These are phyloP conservation scores for Ceratothoa steindachneri DNA, from an alignment of 2,888 invertebrate species.

Conservation along the genomic window DNA sequence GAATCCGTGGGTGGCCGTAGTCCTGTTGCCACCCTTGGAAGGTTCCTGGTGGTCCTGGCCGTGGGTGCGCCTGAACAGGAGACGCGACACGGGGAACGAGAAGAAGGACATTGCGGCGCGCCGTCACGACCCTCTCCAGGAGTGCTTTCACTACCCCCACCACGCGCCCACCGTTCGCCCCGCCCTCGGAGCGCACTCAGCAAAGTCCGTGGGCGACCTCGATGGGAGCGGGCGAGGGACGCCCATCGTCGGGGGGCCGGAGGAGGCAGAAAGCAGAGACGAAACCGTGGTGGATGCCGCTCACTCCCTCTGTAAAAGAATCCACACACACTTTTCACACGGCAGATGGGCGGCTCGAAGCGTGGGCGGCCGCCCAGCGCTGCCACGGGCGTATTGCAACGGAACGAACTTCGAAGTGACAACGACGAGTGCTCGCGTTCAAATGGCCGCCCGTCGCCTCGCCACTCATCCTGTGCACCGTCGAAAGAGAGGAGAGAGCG, in stretches of 20 bases:
- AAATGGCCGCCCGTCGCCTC: conserved; percentile 6
- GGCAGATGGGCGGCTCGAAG: background rate
- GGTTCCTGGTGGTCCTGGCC: background rate
- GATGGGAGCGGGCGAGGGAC: background rate
- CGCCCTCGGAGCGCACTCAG: background rate
- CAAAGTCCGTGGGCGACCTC: background rate
- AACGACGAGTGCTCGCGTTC: conserved; percentile 8
- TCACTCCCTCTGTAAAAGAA: background rate
- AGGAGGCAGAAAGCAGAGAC: background rate
- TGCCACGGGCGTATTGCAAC: conserved; percentile 5
- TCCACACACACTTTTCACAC: background rate
- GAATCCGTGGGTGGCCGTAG: background rate
- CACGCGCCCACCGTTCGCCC: background rate
- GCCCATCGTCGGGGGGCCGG: background rate
- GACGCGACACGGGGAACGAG: conserved; percentile 41
- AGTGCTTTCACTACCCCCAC: background rate
- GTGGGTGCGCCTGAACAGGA: conserved; percentile 28
- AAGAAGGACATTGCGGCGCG: conserved; percentile 44
- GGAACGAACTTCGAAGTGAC: conserved; percentile 7
- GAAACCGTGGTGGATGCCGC: background rate
- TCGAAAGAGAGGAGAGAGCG: background rate
- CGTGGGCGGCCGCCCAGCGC: conserved; percentile 15
- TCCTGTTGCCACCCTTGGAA: conserved; percentile 1
- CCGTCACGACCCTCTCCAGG: background rate
- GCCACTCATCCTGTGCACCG: conserved; percentile 8